These are phyloP conservation scores for Corythaixoides concolor DNA, from an alignment of 2,113 vertebrate genomes.

Conservation along the genomic window DNA sequence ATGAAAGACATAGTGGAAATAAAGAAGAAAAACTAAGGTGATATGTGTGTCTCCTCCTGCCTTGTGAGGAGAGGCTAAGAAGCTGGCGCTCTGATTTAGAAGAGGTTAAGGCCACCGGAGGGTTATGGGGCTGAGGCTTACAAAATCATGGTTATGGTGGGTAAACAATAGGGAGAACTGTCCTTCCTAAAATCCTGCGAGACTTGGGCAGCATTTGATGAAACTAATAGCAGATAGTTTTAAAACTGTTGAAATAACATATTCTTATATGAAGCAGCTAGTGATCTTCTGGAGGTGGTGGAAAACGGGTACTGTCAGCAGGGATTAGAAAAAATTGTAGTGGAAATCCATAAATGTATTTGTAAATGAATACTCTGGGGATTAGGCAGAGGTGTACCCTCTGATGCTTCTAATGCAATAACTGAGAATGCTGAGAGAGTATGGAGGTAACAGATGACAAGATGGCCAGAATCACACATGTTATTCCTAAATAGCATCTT, in stretches of 20 bases:
- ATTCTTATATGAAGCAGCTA: not conserved
- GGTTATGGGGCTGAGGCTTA: not conserved
- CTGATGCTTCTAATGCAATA: not conserved
- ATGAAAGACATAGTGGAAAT: not conserved
- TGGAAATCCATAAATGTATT: not conserved
- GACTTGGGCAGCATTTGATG: not conserved
- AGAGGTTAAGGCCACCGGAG: not conserved
- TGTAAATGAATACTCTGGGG: not conserved
- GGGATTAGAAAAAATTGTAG: not conserved
- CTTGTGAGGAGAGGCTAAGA: not conserved
- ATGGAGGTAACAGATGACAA: not conserved
- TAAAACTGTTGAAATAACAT: not conserved
- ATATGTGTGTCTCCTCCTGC: not conserved
- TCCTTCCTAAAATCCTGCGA: not conserved
- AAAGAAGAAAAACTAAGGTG: not conserved
- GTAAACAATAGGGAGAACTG: not conserved
- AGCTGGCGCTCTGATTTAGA: not conserved
- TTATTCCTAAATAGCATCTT: not conserved
- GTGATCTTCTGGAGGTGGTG: not conserved
- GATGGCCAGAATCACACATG: not conserved
- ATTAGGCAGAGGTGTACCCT: not conserved
- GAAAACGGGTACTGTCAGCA: not conserved
- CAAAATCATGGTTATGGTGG: not conserved
- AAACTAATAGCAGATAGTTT: not conserved
- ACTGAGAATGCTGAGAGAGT: not conserved